These are phyloP conservation scores for Kryphioiulus occultus DNA, from an alignment of 2,888 invertebrate genomes.

Conservation along the genomic window DNA sequence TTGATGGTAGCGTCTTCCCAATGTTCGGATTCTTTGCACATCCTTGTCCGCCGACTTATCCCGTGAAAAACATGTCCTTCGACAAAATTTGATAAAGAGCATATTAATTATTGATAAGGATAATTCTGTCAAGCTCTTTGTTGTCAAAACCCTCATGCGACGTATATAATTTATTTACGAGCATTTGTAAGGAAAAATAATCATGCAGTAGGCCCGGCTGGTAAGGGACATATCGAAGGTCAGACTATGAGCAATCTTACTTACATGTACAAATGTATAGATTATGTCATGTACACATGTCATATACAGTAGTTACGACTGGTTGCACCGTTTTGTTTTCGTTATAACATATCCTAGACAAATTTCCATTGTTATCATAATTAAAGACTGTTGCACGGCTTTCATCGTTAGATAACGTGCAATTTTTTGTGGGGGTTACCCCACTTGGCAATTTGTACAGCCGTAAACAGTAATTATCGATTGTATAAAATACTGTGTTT, in stretches of 20 bases:
- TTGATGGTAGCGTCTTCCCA: neutral
- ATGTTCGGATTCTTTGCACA: neutral
- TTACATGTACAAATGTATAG: neutral
- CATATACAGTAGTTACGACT: neutral
- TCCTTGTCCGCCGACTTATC: neutral
- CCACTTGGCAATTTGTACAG: too few relatives aligned
- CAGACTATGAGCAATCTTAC: neutral
- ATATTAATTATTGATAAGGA: neutral
- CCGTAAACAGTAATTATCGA: too few relatives aligned
- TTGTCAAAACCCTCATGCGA: neutral
- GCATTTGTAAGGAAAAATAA: neutral
- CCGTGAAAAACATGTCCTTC: neutral
- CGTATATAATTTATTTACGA: constrained; percentile 13
- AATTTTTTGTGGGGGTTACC: neutral
- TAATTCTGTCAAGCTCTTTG: constrained; percentile 6
- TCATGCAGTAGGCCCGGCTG: neutral
- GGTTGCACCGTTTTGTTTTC: neutral
- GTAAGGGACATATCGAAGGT: constrained; percentile 9
- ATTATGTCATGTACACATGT: too few relatives aligned
- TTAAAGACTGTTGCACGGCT: neutral
- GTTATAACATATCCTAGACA: neutral
- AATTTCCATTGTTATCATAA: neutral
- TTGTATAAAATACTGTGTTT: too few relatives aligned
- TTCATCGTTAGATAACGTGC: neutral
- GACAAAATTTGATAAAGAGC: neutral